phyloP scores from a whole-genome alignment of 2,888 invertebrate genomes.

The Lasioglossum calceatum region DNA sequence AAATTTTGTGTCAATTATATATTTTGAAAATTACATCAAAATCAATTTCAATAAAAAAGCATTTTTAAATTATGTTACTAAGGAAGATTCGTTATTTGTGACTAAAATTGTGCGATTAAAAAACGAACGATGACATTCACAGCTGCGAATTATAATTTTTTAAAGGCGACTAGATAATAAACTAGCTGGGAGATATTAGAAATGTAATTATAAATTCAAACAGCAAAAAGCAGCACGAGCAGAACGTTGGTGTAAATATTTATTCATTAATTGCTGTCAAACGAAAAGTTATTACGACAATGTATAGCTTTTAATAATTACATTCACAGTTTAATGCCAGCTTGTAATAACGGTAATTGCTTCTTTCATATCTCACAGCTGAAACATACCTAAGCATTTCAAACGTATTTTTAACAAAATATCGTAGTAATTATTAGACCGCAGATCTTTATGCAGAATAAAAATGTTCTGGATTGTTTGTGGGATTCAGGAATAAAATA shows the following conservation, averaged over 20 bases:
- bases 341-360: not conserved
- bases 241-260: not conserved
- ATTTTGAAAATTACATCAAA: too few relatives aligned
- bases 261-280: not conserved
- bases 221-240: not conserved
- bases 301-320: not conserved
- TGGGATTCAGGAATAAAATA: too few relatives aligned
- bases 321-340: not conserved
- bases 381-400: not conserved
- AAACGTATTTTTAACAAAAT: not conserved
- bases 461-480: too few relatives aligned
- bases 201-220: too few relatives aligned
- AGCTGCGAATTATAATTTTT: not conserved
- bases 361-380: not conserved
- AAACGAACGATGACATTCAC: not conserved
- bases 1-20: too few relatives aligned
- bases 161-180: not conserved
- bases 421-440: too few relatives aligned
- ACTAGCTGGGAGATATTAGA: too few relatives aligned
- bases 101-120: too few relatives aligned
- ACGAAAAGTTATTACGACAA: not conserved
- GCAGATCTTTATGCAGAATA: too few relatives aligned
- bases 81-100: too few relatives aligned
- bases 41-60: too few relatives aligned
- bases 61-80: too few relatives aligned